phyloP scores from a whole-genome alignment of 2,888 invertebrate species.

The Anaspis maculata region DNA sequence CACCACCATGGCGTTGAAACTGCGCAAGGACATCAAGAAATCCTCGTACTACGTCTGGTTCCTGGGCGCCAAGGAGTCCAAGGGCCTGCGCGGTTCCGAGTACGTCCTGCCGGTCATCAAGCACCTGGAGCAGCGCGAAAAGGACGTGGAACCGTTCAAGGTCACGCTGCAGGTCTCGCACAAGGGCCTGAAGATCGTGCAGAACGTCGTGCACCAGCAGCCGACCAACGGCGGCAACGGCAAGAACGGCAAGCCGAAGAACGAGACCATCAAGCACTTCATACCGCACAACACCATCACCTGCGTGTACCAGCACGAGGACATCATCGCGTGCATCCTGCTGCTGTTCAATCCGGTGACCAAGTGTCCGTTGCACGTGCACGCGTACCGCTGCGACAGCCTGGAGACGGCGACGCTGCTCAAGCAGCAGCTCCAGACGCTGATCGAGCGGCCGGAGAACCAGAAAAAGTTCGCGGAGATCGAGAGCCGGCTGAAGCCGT shows the following conservation, averaged over 20 bases:
- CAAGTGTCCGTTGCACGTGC: conserved; percentile 90
- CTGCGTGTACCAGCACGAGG: conserved; percentile 82
- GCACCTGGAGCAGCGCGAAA: conserved; percentile 74
- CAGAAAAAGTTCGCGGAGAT: conserved; percentile 78
- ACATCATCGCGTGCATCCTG: conserved; percentile 88
- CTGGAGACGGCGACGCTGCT: conserved; percentile 86
- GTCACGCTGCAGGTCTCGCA: conserved; percentile 85
- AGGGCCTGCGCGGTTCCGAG: conserved; percentile 77
- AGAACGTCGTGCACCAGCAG: conserved; percentile 45
- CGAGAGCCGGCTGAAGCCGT: conserved; percentile 52
- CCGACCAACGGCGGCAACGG: conserved; percentile 24
- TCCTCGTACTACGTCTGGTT: conserved; percentile 91
- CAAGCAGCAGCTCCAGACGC: conserved; percentile 72
- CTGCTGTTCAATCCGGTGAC: conserved; percentile 91
- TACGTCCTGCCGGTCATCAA: conserved; percentile 79
- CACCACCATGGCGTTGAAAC: conserved; percentile 73
- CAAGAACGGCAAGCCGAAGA: conserved; percentile 37
- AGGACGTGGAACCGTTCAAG: conserved; percentile 81
- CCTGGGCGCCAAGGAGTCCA: conserved; percentile 91
- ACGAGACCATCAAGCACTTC: conserved; percentile 80
- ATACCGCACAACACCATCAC: conserved; percentile 91
- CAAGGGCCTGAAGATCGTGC: conserved; percentile 91
- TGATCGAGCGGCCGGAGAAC: conserved; percentile 77
- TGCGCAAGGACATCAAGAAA: conserved; percentile 81
- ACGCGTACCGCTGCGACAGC: conserved; percentile 91